Evolutionary conservation across 1,140 invertebrate genomes (phyloP), one percentile per base, ranked within the genome.

Genomic region (Bombus confusus): DNA sequence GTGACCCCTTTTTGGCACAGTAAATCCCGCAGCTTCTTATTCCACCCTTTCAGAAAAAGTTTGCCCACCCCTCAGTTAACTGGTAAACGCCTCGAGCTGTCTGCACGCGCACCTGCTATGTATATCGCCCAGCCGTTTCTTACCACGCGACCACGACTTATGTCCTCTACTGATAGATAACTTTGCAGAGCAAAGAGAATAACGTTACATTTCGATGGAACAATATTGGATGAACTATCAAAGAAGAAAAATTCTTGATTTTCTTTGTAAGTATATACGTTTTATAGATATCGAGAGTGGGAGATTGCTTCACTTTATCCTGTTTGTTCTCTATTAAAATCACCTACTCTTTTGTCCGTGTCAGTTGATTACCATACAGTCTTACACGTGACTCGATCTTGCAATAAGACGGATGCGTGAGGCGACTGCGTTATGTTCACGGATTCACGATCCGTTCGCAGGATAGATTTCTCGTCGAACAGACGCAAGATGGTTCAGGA

Each of bases 341-440:
- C 28, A 66, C 31, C 69, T 47, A n/a, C 73, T 68, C 2, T 22
- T 31, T 81, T 74, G 28, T 31, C 76, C 62, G 31, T 43, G 59
- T n/a, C 39, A 47, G 37, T 86, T 90, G 88, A 92, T 92, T 91
- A 92, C 87, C 88, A 92, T 89, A 83, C 83, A 73, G 83, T 62
- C 72, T 74, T 41, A 73, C 75, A 76, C 72, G 79, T 87, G 80
- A 86, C 87, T 84, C 81, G 78, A 80, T 87, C 85, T 82, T 81
- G 79, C 85, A 79, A 71, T 69, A 59, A 68, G 47, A 43, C 52
- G 80, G 76, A 86, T 39, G 86, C 88, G 86, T 89, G 89, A 89
- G 83, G 81, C 81, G 87, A 89, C 74, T 89, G 28, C 43, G 25
- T 66, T 76, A 37, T 22, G 12, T 52, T 43, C 72, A 62, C 72